Evolutionary conservation across 2,113 vertebrate species (phyloP).

Genomic region (Procavia capensis): DNA sequence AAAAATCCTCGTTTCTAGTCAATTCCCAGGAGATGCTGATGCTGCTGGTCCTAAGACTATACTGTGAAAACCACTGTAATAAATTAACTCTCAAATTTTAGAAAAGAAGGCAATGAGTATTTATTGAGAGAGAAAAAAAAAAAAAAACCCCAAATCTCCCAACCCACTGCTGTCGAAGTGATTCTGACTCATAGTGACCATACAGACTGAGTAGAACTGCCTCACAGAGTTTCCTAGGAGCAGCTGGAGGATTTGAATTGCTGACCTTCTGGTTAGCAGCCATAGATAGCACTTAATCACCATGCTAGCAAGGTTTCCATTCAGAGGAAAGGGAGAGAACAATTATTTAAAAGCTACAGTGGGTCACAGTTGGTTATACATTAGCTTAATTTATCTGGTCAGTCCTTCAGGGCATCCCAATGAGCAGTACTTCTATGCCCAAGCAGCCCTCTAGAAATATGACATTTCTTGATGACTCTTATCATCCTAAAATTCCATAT

Average conservation of each 20-base stretch:
- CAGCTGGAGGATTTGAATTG: too few relatives aligned
- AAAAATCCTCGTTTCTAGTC: neutral
- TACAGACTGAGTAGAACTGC: too few relatives aligned
- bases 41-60: neutral
- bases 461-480: neutral
- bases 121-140: too few relatives aligned
- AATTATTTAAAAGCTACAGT: neutral
- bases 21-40: neutral
- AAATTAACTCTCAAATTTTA: neutral
- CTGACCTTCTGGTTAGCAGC: too few relatives aligned
- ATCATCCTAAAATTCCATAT: slow-evolving; percentile 12
- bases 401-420: neutral
- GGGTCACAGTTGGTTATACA: neutral
- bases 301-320: too few relatives aligned
- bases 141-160: too few relatives aligned
- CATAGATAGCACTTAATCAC: too few relatives aligned
- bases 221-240: too few relatives aligned
- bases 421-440: neutral
- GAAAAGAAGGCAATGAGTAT: neutral
- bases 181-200: too few relatives aligned
- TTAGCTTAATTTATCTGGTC: neutral
- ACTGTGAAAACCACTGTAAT: neutral
- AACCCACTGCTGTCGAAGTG: too few relatives aligned
- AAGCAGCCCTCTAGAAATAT: neutral
- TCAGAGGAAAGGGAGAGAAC: neutral